phyloP scores from a whole-genome alignment of 2,113 vertebrate genomes.

The Bubo bubo region DNA sequence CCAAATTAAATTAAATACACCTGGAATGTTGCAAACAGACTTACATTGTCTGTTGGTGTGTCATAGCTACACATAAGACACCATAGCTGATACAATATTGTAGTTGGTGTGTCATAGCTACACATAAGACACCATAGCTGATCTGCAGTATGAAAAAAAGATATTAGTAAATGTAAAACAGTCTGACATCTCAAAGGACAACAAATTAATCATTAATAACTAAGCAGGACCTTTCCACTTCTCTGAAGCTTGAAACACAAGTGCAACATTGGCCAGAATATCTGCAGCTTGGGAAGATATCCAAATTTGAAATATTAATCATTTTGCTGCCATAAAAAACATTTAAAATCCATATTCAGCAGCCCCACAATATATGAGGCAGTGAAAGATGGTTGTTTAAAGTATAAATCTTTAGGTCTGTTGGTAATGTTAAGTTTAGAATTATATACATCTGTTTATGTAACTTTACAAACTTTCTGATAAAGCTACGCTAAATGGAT shows the following conservation, averaged over 20 bases:
- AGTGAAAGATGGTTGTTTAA: slow-evolving; percentile 27
- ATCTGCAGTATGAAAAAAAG: not conserved
- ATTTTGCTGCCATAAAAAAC: slow-evolving; percentile 18
- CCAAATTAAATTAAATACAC: not conserved
- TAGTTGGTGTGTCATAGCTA: not conserved
- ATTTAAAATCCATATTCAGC: slow-evolving; percentile 3
- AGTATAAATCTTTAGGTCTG: slow-evolving; percentile 16
- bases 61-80: not conserved
- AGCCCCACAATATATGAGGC: not conserved
- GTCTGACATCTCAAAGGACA: not conserved
- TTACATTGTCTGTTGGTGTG: not conserved
- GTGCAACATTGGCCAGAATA: not conserved
- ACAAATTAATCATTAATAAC: slow-evolving; percentile 2
- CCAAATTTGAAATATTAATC: slow-evolving; percentile 10
- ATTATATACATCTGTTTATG: slow-evolving; percentile 39
- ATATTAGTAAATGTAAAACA: not conserved
- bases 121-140: not conserved
- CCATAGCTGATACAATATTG: not conserved
- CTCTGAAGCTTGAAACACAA: not conserved
- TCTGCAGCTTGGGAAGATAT: slow-evolving; percentile 10
- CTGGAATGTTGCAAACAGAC: not conserved
- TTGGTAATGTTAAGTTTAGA: not conserved
- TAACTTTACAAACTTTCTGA: slow-evolving; percentile 29
- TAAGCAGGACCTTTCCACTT: not conserved
- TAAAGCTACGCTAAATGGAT: not conserved